Conservation (phyloP, 1,140 invertebrate genomes). For the Drosophila eugracilis region DNA sequence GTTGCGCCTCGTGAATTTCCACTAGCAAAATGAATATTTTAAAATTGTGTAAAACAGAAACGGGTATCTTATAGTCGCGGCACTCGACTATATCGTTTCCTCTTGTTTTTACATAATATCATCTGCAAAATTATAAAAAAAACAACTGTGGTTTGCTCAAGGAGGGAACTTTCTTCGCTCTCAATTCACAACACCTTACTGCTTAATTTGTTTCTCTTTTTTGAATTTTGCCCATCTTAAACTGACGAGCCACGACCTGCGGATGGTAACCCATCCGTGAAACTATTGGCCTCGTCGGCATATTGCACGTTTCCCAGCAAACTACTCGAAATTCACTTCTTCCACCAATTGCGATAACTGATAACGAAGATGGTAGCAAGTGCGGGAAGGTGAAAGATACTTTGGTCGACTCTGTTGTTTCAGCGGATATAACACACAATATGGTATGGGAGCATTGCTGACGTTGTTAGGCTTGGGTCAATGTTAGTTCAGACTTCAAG, state of each 20-base stretch:
- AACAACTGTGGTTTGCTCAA: too few relatives aligned
- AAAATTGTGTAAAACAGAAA: too few relatives aligned
- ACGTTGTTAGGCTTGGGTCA: constrained; percentile 30
- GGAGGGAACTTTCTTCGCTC: too few relatives aligned
- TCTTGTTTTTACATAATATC: too few relatives aligned
- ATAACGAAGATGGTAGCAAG: constrained; percentile 7
- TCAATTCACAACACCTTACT: neutral
- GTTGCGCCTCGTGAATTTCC: too few relatives aligned
- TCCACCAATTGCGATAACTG: constrained; percentile 31
- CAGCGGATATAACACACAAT: constrained; percentile 27
- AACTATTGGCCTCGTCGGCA: constrained; percentile 25
- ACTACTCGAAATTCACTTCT: constrained; percentile 19
- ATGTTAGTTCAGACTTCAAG: constrained; percentile 30
- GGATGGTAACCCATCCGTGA: constrained; percentile 46
- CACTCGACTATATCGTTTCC: too few relatives aligned
- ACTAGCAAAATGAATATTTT: too few relatives aligned
- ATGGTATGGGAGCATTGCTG: constrained; percentile 6
- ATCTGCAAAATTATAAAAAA: too few relatives aligned
- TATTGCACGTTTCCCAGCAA: constrained; percentile 5
- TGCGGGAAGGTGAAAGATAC: constrained; percentile 9
- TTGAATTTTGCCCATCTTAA: neutral
- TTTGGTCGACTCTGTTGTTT: constrained; percentile 32
- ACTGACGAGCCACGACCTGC: constrained; percentile 51
- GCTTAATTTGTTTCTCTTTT: neutral
- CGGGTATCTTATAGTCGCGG: too few relatives aligned